Base-by-base conservation (phyloP, 2,797 vertebrate species). In the Acomys russatus region DNA sequence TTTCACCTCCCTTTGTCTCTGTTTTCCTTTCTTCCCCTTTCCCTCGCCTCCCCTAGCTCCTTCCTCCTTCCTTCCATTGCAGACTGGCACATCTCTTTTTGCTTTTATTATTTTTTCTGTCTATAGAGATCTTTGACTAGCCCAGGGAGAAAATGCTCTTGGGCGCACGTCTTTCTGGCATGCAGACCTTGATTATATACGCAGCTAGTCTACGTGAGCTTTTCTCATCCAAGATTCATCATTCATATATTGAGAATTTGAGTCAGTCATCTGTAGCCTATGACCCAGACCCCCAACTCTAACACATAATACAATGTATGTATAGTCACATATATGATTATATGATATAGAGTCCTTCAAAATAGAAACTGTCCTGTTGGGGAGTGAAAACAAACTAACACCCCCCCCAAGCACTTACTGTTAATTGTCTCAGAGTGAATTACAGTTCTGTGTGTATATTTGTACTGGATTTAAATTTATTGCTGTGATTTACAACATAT, bases 401-500 rank as follows among this genome's bases (percentile, higher is more conserved):
- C 88, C 61, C 12, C 30, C 28, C n/a, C 38, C 94, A 93, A 71
- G 59, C 22, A 35, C 71, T 96, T 93, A 80, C 44, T 59, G 51
- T 92, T 73, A 83, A 92, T 74, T 94, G 23, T 12, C 96, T 88
- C 66, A 77, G 74, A 94, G 68, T 92, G 68, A 78, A 80, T 90
- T 88, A 59, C 33, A 78, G 1, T 61, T 70, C 35, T 90, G 17
- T 92, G 95, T 93, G 87, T 96, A 33, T 54, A 83, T 92, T 70
- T 61, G 28, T 89, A 20, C 30, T 70, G 63, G 17, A 93, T 97
- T 96, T 88, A 94, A 92, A 28, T 94, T 91, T 94, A 22, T 64
- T 71, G 78, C 11, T 92, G 56, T 95, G 63, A 73, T 93, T 94
- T 82, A 92, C 78, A 85, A 73, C 95, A 59, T 33, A n/a, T 74